These are phyloP conservation scores for Cosmia pyralina DNA, from an alignment of 2,888 invertebrate species.

Conservation along the genomic window DNA sequence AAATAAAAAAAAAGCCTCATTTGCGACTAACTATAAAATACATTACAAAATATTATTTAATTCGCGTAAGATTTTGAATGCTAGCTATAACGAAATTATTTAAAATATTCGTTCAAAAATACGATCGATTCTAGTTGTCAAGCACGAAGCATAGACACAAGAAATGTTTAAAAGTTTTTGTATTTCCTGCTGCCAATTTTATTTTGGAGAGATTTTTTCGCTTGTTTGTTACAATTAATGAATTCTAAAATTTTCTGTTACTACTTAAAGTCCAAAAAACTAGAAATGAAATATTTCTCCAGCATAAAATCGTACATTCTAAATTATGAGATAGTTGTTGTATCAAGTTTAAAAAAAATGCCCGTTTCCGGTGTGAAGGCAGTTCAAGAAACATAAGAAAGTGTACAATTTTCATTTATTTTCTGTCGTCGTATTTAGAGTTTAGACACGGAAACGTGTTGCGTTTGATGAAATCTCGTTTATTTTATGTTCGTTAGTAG, in stretches of 20 bases:
- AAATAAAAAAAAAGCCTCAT: not conserved
- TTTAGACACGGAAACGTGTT: slow-evolving; percentile 84
- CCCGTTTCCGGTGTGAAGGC: slow-evolving; percentile 88
- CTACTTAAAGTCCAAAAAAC: slow-evolving; percentile 66
- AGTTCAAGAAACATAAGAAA: slow-evolving; percentile 89
- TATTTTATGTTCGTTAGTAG: slow-evolving; percentile 82
- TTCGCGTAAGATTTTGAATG: not conserved
- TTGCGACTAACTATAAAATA: no score
- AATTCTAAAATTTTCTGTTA: slow-evolving; percentile 72
- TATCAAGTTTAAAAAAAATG: slow-evolving; percentile 82
- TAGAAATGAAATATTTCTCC: slow-evolving; percentile 83
- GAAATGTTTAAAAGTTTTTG: slow-evolving; percentile 63
- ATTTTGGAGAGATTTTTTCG: slow-evolving; percentile 66
- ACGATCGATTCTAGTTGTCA: slow-evolving; percentile 19
- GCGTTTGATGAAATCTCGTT: slow-evolving; percentile 82
- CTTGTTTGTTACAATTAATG: slow-evolving; percentile 67
- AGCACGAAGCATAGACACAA: slow-evolving; percentile 63
- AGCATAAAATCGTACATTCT: slow-evolving; percentile 69
- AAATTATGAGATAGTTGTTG: slow-evolving; percentile 76
- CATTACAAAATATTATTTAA: no score
- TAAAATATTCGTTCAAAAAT: not conserved
- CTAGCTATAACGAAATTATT: not conserved
- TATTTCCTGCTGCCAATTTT: slow-evolving; percentile 74
- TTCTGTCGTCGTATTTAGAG: slow-evolving; percentile 88
- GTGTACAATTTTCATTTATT: slow-evolving; percentile 89